Base-by-base conservation (phyloP, 2,888 invertebrate genomes). In the Hecatera dysodea region DNA sequence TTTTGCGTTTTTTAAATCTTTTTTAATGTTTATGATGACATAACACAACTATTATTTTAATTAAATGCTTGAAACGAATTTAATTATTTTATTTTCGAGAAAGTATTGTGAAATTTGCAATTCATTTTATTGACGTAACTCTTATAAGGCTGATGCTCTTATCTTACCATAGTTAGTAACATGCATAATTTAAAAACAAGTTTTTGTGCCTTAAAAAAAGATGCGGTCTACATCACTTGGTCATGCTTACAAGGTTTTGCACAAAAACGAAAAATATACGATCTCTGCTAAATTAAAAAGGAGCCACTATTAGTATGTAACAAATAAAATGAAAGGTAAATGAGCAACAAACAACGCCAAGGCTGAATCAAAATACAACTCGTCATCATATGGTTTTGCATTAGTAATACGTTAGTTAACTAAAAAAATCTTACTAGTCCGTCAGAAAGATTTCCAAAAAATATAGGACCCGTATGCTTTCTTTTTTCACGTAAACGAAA, bases 1-100 rank as follows among this genome's bases (percentile, higher is more conserved):
- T 93, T 91, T 89, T 86, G 75, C 27, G 1, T 17, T 19, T 52
- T 6, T 7, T 0, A 36, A 7, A 19, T 17, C n/a, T 19, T 75
- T 52, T 17, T 71, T 0, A 22, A 3, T 17, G 4, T 17, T 29
- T 15, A 39, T 39, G 22, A 29, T n/a, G 1, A n/a, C 11, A 3
- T 17, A 24, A 8, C 0, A 19, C 3, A 19, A 62, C 17, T n/a
- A 17, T 59, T 56, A n/a, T n/a, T 22, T 29, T n/a, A 7, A 59
- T 7, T 59, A 36, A n/a, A n/a, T 27, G 12, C 1, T 12, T 0
- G 1, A 39, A 39, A 60, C 7, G n/a, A 1, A 9, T 39, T 27
- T 2, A 15, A 55, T 27, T 36, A 36, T 0, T 1, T 0, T 9
- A 1, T 15, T n/a, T 12, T n/a, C 33, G 6, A 4, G 39, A 42